Base-by-base conservation (phyloP, 2,888 invertebrate genomes). In the Scaeva pyrastri region DNA sequence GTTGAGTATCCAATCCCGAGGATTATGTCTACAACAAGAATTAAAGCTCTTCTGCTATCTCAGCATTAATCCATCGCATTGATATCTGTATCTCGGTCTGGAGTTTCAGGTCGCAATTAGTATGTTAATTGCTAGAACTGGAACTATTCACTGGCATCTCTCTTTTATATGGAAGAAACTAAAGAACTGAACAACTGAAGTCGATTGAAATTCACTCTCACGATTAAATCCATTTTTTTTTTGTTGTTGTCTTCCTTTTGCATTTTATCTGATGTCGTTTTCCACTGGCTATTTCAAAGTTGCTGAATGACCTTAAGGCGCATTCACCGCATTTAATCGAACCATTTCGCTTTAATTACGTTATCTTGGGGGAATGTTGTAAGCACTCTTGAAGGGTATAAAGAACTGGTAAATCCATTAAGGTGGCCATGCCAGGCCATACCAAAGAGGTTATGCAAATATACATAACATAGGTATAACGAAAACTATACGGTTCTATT, bases 271-370 rank as follows among this genome's bases (percentile, higher is more conserved):
- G 23, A 19, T 48, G 31, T 14, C 23, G 16, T 80, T 66, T 26
- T 16, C 56, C 56, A 23, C 16, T 7, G 14, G 36, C 41, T 64
- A 21, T 45, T 36, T 50, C 68, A 55, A 68, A 56, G 72, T 52
- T 58, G 74, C 56, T 43, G 45, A 70, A 31, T 85, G 66, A 85
- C 72, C 81, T 73, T 48, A 68, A 76, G 85, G 81, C 71, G 26
- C 66, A 73, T 73, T 81, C 60, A 60, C 71, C 76, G 31, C 31
- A 81, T 68, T 81, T 85, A 85, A 81, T 81, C 76, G 75, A 81
- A 81, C 71, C 36, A 81, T 76, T 85, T 81, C 76, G 72, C 66
- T 81, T 85, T 76, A 85, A 85, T 85, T 85, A 73, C 70, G 50
- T 66, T 52, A 45, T 70, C 56, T 71, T 50, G 55, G 41, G 39